Evolutionary conservation across 1,140 invertebrate species (phyloP).

Genomic region (Panagrolaimus sp.): DNA sequence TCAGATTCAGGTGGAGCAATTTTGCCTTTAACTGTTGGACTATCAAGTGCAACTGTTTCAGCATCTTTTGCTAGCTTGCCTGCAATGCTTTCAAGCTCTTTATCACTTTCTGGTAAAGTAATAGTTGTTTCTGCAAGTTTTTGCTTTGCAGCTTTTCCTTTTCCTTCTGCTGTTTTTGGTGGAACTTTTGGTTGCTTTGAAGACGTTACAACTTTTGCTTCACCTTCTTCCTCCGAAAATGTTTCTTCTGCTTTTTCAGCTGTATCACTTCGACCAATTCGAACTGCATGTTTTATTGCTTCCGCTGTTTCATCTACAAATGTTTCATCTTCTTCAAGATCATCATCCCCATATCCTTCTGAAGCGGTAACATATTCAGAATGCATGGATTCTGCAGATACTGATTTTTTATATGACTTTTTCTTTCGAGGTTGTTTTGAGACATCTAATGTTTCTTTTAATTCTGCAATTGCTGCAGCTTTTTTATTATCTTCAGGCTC

Average conservation of each 20-base stretch:
- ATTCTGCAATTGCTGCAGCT: slow-evolving; percentile 1
- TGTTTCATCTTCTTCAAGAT: not conserved
- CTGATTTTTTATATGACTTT: not conserved
- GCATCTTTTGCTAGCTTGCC: too few species aligned
- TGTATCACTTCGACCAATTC: not conserved
- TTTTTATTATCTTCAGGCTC: not conserved
- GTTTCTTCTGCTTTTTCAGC: not conserved
- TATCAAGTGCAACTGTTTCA: too few species aligned
- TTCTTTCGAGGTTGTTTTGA: not conserved
- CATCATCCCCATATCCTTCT: not conserved
- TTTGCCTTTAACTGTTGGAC: too few species aligned
- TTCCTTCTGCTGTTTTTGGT: too few species aligned
- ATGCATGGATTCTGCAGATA: slow-evolving; percentile 1
- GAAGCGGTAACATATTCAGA: slow-evolving; percentile 5
- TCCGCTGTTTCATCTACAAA: slow-evolving; percentile 8
- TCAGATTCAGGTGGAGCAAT: too few species aligned
- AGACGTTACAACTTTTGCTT: not conserved
- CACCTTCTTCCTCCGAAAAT: not conserved
- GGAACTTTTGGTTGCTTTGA: not conserved
- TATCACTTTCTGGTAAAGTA: too few species aligned
- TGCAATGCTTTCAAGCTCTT: too few species aligned
- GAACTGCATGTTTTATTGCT: not conserved
- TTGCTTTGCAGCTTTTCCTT: too few species aligned
- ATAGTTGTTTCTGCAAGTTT: too few species aligned
- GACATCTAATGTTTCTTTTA: slow-evolving; percentile 1